Percentiles rank a stretch among this genome's conserved stretches.
phyloP scores from a whole-genome alignment of 1,140 invertebrate genomes.

The Pantala flavescens region DNA sequence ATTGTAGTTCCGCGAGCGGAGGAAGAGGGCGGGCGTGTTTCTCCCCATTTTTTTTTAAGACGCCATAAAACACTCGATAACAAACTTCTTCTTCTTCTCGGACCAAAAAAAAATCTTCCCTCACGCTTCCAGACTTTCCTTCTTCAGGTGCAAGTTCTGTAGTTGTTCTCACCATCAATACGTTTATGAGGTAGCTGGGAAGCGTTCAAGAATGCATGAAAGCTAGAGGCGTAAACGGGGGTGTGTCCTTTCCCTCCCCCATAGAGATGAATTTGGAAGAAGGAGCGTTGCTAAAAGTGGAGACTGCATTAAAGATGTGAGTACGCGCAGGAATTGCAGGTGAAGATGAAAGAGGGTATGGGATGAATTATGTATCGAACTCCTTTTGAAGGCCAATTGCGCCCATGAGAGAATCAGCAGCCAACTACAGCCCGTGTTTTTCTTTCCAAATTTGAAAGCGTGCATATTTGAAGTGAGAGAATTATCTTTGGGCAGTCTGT shows the following conservation, averaged over 20 bases:
- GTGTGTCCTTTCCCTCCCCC: neutral
- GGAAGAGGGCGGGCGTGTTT: no score
- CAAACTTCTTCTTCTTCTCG: neutral
- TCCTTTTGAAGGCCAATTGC: no score
- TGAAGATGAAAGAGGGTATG: neutral
- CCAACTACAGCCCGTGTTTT: no score
- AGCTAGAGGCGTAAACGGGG: neutral
- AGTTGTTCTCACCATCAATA: constrained; percentile 9
- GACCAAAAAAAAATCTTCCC: neutral
- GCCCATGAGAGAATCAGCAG: no score
- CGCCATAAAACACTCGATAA: neutral
- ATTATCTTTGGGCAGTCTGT: no score
- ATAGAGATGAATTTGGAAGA: neutral
- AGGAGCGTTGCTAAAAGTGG: neutral
- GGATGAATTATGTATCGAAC: neutral
- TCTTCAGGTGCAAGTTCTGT: neutral
- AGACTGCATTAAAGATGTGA: constrained; percentile 5
- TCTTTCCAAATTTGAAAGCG: no score
- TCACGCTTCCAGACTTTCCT: neutral
- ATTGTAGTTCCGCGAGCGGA: no score
- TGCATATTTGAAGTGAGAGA: no score
- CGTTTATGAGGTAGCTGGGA: neutral
- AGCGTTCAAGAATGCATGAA: constrained; percentile 5
- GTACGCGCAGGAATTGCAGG: neutral
- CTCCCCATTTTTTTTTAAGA: no score